Evolutionary conservation across 2,113 vertebrate genomes (phyloP).

Genomic region (Marmota flaviventris): DNA sequence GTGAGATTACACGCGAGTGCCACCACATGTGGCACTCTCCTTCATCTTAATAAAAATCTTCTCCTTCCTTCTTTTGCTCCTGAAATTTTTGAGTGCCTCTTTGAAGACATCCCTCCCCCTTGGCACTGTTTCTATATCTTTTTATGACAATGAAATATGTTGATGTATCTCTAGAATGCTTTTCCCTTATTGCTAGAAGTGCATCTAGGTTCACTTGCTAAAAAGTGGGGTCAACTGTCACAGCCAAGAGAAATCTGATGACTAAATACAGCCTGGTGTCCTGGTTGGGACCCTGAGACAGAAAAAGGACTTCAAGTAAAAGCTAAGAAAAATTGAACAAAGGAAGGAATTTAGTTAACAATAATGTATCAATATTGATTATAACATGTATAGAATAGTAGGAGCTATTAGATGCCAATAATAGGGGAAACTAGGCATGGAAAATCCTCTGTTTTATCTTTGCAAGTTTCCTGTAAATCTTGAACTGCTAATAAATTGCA

Average conservation of each 20-base stretch:
- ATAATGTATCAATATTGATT: background rate
- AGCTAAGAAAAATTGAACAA: background rate
- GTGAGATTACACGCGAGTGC: too few relatives aligned
- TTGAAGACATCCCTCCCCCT: background rate
- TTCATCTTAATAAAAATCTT: background rate
- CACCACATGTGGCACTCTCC: too few relatives aligned
- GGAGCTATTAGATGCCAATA: background rate
- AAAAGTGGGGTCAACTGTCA: background rate
- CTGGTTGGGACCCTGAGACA: background rate
- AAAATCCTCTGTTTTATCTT: background rate
- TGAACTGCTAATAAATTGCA: background rate
- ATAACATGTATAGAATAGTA: background rate
- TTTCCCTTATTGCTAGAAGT: background rate
- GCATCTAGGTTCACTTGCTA: background rate
- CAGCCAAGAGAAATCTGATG: background rate
- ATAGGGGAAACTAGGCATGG: background rate
- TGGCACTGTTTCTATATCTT: background rate
- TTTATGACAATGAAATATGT: background rate
- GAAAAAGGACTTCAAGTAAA: background rate
- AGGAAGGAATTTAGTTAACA: background rate
- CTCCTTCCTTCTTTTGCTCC: background rate
- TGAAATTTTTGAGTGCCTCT: background rate
- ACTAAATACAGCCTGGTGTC: background rate
- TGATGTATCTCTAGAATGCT: background rate
- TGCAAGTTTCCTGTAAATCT: background rate